These are phyloP conservation scores for Mycalesis mineus DNA, from an alignment of 2,888 invertebrate genomes.

Conservation along the genomic window DNA sequence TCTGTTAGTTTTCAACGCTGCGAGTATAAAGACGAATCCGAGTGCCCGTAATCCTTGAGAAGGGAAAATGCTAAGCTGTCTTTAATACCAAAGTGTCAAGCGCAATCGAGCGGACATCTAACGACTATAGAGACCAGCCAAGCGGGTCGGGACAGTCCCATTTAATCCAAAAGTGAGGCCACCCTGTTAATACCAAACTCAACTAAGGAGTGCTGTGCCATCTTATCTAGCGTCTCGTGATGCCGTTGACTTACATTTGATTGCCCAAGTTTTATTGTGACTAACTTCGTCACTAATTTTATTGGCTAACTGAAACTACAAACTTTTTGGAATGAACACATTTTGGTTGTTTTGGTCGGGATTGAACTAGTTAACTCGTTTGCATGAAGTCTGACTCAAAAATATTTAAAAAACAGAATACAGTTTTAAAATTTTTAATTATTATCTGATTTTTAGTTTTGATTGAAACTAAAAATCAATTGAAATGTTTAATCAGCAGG, in stretches of 20 bases:
- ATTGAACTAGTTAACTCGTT: no score
- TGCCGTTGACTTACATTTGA: conserved; percentile 69
- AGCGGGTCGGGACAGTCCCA: conserved; percentile 42
- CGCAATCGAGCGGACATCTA: conserved; percentile 14
- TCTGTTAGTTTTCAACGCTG: background rate
- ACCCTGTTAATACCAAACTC: conserved; percentile 61
- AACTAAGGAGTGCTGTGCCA: conserved; percentile 57
- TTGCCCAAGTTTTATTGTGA: conserved; percentile 73
- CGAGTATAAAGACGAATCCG: conserved; percentile 14
- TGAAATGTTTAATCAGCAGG: no score
- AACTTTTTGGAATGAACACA: no score
- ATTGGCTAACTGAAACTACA: no score
- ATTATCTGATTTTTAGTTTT: no score
- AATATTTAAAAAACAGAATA: no score
- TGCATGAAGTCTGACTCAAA: no score
- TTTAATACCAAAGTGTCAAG: conserved; percentile 28
- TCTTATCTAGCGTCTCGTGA: conserved; percentile 64
- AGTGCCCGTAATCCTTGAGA: conserved; percentile 24
- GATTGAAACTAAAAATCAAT: no score
- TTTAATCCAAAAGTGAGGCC: conserved; percentile 47
- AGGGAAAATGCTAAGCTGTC: conserved; percentile 27
- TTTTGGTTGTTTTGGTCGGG: no score
- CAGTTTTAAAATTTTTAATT: no score
- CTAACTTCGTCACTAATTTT: conserved; percentile 38
- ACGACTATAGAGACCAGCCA: conserved; percentile 3